Conservation (phyloP, 2,888 invertebrate genomes). For the Drosophila anomalata region DNA sequence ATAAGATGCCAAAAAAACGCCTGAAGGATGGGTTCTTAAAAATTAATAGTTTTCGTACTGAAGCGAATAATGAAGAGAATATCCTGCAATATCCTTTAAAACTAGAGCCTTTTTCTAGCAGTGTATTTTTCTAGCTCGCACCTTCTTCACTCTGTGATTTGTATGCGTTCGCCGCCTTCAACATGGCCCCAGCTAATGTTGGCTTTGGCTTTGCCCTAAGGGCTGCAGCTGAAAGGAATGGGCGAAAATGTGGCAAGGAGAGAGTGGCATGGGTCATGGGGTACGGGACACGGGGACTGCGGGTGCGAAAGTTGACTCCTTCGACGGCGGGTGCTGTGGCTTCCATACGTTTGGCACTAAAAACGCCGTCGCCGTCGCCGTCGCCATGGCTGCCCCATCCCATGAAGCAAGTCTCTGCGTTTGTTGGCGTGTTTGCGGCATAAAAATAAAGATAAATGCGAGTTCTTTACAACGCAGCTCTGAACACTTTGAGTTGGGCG, state of each 20-base stretch:
- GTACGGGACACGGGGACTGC: not conserved
- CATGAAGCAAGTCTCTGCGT: slow-evolving; percentile 32
- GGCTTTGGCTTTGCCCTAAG: slow-evolving; percentile 44
- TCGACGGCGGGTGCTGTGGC: slow-evolving; percentile 22
- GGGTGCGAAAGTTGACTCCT: slow-evolving; percentile 47
- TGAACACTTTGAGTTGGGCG: slow-evolving; percentile 46
- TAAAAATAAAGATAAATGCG: slow-evolving; percentile 81
- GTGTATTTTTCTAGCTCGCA: slow-evolving; percentile 23
- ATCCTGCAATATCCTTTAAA: not conserved
- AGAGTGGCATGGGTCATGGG: slow-evolving; percentile 7
- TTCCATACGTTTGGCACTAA: slow-evolving; percentile 57
- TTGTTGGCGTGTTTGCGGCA: slow-evolving; percentile 65
- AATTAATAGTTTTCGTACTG: no score
- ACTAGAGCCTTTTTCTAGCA: not conserved
- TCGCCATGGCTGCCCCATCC: slow-evolving; percentile 10
- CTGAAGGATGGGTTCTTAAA: no score
- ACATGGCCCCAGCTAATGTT: slow-evolving; percentile 62
- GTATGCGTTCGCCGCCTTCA: slow-evolving; percentile 70
- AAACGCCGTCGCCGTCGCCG: slow-evolving; percentile 48
- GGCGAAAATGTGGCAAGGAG: slow-evolving; percentile 9
- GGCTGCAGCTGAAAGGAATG: slow-evolving; percentile 21
- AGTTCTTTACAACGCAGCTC: slow-evolving; percentile 71
- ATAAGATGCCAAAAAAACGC: no score
- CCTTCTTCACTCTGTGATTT: slow-evolving; percentile 60
- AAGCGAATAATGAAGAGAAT: no score